Conservation (phyloP, 2,797 vertebrate genomes). For the Rhinophrynus dorsalis region DNA sequence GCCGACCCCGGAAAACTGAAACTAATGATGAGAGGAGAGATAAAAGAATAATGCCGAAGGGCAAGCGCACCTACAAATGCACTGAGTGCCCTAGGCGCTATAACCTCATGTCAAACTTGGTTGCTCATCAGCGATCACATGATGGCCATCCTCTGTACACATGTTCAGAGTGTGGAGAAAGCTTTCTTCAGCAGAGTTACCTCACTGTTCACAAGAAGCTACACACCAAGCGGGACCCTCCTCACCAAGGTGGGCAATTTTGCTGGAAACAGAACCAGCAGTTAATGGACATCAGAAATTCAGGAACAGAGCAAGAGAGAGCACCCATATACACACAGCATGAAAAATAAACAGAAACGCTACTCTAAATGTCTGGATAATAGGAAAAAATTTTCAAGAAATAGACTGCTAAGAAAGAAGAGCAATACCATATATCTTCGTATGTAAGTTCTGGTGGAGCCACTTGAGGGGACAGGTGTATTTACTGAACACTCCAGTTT, state of each 20-base stretch:
- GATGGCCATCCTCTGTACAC: conserved; percentile 35
- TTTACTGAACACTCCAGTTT: too few relatives aligned
- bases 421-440: too few relatives aligned
- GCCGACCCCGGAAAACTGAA: conserved; percentile 33
- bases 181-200: conserved; percentile 53
- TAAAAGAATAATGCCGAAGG: conserved; percentile 28
- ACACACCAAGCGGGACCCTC: conserved; percentile 20
- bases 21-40: conserved; percentile 1
- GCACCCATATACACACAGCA: conserved; percentile 22
- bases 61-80: conserved; percentile 44
- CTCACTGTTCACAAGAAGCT: conserved; percentile 39
- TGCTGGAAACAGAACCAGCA: conserved; percentile 16
- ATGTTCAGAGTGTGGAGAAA: conserved; percentile 41
- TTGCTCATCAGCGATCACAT: conserved; percentile 42
- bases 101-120: conserved; percentile 46
- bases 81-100: conserved; percentile 43
- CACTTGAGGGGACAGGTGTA: too few relatives aligned
- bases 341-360: conserved; percentile 28
- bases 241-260: neutral
- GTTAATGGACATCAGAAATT: conserved; percentile 27
- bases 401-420: neutral
- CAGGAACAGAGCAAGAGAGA: conserved; percentile 10
- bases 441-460: too few relatives aligned
- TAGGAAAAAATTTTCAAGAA: too few relatives aligned
- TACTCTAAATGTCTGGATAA: too few relatives aligned